Base-by-base conservation (phyloP, 2,888 invertebrate genomes). In the Tetragonula carbonaria region DNA sequence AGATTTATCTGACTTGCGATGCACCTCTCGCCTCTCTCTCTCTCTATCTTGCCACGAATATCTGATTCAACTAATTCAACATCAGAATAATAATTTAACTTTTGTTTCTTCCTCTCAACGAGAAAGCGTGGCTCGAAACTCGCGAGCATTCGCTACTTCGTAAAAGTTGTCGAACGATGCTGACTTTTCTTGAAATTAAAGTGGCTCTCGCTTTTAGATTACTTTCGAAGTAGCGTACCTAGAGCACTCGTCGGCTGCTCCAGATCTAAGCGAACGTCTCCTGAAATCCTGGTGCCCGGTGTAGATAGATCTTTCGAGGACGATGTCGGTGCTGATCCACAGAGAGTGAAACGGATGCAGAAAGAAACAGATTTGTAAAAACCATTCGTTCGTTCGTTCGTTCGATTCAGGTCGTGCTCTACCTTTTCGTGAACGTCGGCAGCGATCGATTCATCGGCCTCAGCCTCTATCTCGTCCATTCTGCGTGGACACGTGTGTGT, bases 241-340 rank as follows among this genome's bases (percentile, higher is more conserved):
- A 91, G 45, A 45, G 87, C 91, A 8, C 66, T 81, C 6, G 91
- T 88, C 23, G 92, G 88, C 33, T 86, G 81, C 5, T 84, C 80
- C 16, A 92, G 73, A 8, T 91, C 83, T 28, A 93, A 73, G 8
- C 82, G 51, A 62, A 93, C 90, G 51, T 84, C 90, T 23, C 93
- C 93, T 6, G 89, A 85, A 55, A 93, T 78, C 57, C 28, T 74
- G 78, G 68, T 92, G 87, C 5, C 93, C 93, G 59, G 87, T 86
- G 68, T 90, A 87, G 28, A 76, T 90, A 92, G n/a, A 93, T 92
- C 50, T 91, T 86, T 45, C 92, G 91, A 93, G 86, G 8, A 77
- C 66, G 23, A 93, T 85, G 2, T 91, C 90, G 68, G 93, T 87
- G 33, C 93, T 93, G 68, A 55, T 86, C 28, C 28, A 28, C 80